Base-by-base conservation (phyloP, 2,113 vertebrate species). In the Sceloporus undulatus region DNA sequence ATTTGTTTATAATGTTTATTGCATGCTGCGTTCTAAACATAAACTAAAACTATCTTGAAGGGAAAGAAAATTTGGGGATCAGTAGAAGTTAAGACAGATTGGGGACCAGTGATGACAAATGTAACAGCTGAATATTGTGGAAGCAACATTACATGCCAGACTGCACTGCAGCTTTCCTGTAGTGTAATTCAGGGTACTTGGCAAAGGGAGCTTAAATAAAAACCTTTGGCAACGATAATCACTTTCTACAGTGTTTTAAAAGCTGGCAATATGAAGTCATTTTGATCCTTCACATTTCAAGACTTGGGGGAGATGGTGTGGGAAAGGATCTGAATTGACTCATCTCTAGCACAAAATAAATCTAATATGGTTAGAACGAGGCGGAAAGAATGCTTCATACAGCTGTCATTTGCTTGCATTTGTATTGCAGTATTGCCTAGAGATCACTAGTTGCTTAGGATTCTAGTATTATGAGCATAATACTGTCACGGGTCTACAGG, bases 161-260 rank as follows among this genome's bases (percentile, higher is more conserved):
- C 40, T 38, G 80, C 89, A 52, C 59, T 52, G 66, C 1, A 82
- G 79, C 91, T 48, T 65, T 1, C 1, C 25, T 40, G 59, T 78
- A 65, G 23, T 59, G 52, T 16, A 1, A 1, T 90, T 87, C 3
- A 1, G 77, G 86, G 62, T 90, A 91, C 21, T 4, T 2, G 65
- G 91, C 90, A 87, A 91, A 66, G 79, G 0, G 73, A 82, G 75
- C 16, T 82, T 91, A 62, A 85, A 56, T 2, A 62, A 76, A 48
- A 91, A 85, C 3, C 25, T 42, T 48, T 91, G 65, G 85, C 88
- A 85, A 79, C 18, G 16, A 90, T 85, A 85, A 68, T 13, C 23
- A 38, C 13, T 56, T 10, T 89, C 42, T 92, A 78, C 79, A 23
- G 65, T 13, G 21, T 88, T 95, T 92, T 91, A 90, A 92, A 95